Evolutionary conservation across 2,113 vertebrate genomes (phyloP), one percentile per base, ranked within the genome.

Genomic region (Pseudorhombus dupliciocellatus): DNA sequence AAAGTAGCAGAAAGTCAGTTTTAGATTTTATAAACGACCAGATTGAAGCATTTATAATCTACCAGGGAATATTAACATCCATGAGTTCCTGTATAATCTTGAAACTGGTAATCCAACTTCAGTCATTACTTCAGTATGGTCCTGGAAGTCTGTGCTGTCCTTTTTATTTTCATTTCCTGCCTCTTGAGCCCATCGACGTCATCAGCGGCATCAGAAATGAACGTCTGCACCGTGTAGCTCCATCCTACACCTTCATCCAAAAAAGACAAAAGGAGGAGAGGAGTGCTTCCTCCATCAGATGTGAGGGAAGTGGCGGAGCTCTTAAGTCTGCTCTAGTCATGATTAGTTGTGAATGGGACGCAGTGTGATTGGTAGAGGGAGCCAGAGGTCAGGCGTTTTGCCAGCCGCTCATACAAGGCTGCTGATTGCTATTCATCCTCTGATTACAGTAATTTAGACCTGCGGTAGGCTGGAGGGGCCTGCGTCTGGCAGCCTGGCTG

Each of bases 401-500:
- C 85, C 89, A 88, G 88, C 46, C 26, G 84, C 77, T 85, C 81
- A 69, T 79, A 92, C 89, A 92, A 92, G 84, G 83, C 75, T 78
- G 72, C 87, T 91, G 91, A 93, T 93, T 93, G 89, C 92, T 90
- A 91, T 92, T 93, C 89, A 89, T 87, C 87, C 81, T 20, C 84
- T 85, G 90, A 94, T 92, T 93, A 90, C 88, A 87, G 88, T 89
- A 66, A 92, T 91, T 91, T 87, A 85, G 85, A 88, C 85, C 73
- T 87, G 71, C 82, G 86, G 84, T 50, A 31, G 75, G 78, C 87
- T 77, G 70, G 86, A 83, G 75, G 62, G 83, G 73, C 75, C 75
- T 72, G 34, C 10, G 87, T 83, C 84, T 89, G 85, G 81, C 85
- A 80, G 81, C 28, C 64, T 68, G 59, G 54, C 75, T 67, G 73